Percentiles rank a stretch among this genome's conserved stretches.
Evolutionary conservation across 2,888 invertebrate species (phyloP).

Genomic region (Drosophila rellima): DNA sequence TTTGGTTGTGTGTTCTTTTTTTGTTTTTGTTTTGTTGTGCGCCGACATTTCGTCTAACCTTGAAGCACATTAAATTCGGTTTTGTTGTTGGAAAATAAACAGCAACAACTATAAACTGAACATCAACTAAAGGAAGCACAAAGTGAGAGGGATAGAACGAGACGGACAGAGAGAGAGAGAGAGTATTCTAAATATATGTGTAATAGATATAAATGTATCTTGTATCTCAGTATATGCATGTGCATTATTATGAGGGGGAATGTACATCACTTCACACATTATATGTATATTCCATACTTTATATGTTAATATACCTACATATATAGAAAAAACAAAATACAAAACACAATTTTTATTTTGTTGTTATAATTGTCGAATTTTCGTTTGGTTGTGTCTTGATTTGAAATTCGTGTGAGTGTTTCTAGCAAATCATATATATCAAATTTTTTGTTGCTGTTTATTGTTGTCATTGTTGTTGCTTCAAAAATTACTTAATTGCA

Average conservation of each 20-base stretch:
- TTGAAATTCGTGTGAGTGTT: constrained; percentile 33
- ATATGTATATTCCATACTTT: constrained; percentile 7
- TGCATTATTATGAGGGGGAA: constrained; percentile 29
- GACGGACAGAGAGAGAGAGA: constrained; percentile 14
- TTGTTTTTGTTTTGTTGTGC: constrained; percentile 30
- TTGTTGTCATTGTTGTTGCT: constrained; percentile 52
- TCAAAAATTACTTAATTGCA: constrained; percentile 79
- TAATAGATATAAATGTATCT: constrained; percentile 40
- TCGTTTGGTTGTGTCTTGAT: constrained; percentile 32
- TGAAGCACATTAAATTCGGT: constrained; percentile 76
- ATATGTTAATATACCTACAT: constrained; percentile 4
- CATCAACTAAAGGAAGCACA: constrained; percentile 31
- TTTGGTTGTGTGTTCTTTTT: constrained; percentile 63
- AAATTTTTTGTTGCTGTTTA: constrained; percentile 44
- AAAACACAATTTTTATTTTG: constrained; percentile 32
- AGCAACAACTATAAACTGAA: constrained; percentile 28
- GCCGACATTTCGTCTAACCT: constrained; percentile 65
- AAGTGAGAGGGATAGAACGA: constrained; percentile 1
- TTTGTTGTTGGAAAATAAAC: constrained; percentile 56
- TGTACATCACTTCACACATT: constrained; percentile 7
- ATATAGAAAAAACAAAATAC: constrained; percentile 6
- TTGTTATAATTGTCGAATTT: constrained; percentile 59
- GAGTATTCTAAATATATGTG: constrained; percentile 54
- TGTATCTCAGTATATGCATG: constrained; percentile 8
- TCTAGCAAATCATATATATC: constrained; percentile 63